phyloP scores from a whole-genome alignment of 1,140 invertebrate genomes.

The Medauroidea extradentata region DNA sequence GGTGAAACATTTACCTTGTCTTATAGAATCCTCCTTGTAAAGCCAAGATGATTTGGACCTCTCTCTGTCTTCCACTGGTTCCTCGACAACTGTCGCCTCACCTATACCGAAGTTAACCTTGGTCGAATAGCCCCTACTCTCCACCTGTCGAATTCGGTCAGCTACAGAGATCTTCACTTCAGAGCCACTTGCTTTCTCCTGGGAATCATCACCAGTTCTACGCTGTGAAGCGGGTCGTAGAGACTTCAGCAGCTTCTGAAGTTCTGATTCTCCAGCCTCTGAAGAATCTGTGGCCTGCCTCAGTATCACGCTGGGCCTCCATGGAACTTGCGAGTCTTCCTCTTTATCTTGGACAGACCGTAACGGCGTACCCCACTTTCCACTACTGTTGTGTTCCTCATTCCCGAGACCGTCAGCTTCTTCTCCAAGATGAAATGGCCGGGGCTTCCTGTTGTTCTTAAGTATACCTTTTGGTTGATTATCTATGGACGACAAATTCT shows the following conservation, averaged over 20 bases:
- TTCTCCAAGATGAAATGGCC: slow-evolving; percentile 61
- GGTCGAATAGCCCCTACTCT: slow-evolving; percentile 50
- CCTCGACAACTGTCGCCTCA: slow-evolving; percentile 39
- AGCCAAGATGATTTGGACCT: too few relatives aligned
- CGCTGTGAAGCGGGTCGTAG: slow-evolving; percentile 28
- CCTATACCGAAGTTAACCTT: slow-evolving; percentile 51
- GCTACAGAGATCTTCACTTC: slow-evolving; percentile 38
- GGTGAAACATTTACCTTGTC: too few relatives aligned
- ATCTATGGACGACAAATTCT: too few relatives aligned
- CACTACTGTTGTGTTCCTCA: slow-evolving; percentile 10
- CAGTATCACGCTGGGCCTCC: not conserved
- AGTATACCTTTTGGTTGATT: slow-evolving; percentile 51
- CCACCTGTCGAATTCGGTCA: slow-evolving; percentile 42
- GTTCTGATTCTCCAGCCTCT: slow-evolving; percentile 30
- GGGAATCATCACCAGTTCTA: slow-evolving; percentile 1
- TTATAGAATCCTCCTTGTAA: too few relatives aligned
- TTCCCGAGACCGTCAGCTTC: slow-evolving; percentile 43
- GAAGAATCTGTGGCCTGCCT: not conserved
- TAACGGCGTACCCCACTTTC: slow-evolving; percentile 47
- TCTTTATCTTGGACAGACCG: slow-evolving; percentile 31
- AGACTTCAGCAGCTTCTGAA: slow-evolving; percentile 38
- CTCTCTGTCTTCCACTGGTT: not conserved
- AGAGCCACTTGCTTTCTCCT: not conserved
- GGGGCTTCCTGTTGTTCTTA: slow-evolving; percentile 67
- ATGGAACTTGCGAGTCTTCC: slow-evolving; percentile 13